Evolutionary conservation across 2,797 vertebrate species (phyloP).

Genomic region (Diceros bicornis): DNA sequence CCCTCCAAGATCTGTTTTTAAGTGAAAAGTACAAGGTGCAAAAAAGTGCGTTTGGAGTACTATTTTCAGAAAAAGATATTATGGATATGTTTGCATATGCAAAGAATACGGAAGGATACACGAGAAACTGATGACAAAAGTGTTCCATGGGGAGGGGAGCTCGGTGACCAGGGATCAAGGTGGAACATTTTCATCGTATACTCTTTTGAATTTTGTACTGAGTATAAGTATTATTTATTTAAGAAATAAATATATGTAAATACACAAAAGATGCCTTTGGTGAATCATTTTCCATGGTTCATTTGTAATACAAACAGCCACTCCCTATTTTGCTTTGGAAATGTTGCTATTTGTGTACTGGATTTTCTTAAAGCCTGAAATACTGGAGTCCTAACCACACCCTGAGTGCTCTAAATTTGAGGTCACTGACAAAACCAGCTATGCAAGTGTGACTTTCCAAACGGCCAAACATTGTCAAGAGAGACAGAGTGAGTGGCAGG

Average conservation of each 20-base stretch:
- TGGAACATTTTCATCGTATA: background rate
- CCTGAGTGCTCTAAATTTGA: slow-evolving; percentile 63
- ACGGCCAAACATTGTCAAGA: background rate
- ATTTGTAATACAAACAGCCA: slow-evolving; percentile 65
- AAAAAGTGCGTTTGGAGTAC: background rate
- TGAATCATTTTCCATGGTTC: slow-evolving; percentile 66
- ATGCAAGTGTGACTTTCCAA: slow-evolving; percentile 65
- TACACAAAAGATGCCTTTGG: slow-evolving; percentile 11
- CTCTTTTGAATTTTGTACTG: slow-evolving; percentile 50
- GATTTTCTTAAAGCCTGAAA: slow-evolving; percentile 79
- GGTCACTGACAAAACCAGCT: slow-evolving; percentile 76
- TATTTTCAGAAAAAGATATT: background rate
- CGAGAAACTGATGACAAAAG: background rate
- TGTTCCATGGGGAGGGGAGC: background rate
- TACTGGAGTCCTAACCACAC: slow-evolving; percentile 71
- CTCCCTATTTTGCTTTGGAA: slow-evolving; percentile 83
- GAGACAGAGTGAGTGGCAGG: background rate
- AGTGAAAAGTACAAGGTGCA: background rate
- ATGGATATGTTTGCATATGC: background rate
- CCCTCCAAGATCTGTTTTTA: background rate
- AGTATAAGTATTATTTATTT: slow-evolving; percentile 38
- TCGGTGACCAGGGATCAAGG: background rate
- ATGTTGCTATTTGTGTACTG: slow-evolving; percentile 77
- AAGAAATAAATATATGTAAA: slow-evolving; percentile 42
- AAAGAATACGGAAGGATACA: background rate